phyloP scores from a whole-genome alignment of 2,797 vertebrate genomes.

The Sciurus vulgaris region DNA sequence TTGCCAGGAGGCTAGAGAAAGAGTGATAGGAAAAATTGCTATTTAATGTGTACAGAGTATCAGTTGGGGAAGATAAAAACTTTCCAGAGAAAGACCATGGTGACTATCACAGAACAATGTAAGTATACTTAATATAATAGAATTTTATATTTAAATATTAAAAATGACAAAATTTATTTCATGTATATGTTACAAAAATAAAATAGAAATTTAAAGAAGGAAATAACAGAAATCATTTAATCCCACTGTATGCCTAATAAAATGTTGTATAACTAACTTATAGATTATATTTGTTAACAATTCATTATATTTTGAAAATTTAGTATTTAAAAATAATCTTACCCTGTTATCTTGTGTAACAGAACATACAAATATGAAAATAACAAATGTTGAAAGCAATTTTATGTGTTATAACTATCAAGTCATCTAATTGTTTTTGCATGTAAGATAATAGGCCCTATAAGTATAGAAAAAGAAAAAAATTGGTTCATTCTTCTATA shows the following conservation, averaged over 20 bases:
- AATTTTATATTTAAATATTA: neutral
- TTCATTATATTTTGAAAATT: neutral
- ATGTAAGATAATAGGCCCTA: too few relatives aligned
- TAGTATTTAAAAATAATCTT: neutral
- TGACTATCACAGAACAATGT: too few relatives aligned
- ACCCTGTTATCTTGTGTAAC: neutral
- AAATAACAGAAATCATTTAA: neutral
- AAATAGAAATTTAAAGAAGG: neutral
- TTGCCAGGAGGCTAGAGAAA: neutral
- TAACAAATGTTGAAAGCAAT: neutral
- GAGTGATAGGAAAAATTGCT: neutral
- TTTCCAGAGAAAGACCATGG: neutral
- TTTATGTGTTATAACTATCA: neutral
- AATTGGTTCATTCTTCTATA: neutral
- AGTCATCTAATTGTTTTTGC: neutral
- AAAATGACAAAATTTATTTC: neutral
- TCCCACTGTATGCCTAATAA: neutral
- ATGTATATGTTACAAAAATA: neutral
- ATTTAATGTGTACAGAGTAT: neutral
- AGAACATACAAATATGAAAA: neutral
- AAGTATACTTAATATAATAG: neutral
- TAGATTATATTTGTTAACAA: neutral
- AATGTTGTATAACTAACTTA: neutral
- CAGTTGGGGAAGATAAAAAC: neutral
- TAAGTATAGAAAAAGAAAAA: neutral